These are phyloP conservation scores for Sebastes matsubarae DNA, from an alignment of 2,797 vertebrate genomes.

Conservation along the genomic window DNA sequence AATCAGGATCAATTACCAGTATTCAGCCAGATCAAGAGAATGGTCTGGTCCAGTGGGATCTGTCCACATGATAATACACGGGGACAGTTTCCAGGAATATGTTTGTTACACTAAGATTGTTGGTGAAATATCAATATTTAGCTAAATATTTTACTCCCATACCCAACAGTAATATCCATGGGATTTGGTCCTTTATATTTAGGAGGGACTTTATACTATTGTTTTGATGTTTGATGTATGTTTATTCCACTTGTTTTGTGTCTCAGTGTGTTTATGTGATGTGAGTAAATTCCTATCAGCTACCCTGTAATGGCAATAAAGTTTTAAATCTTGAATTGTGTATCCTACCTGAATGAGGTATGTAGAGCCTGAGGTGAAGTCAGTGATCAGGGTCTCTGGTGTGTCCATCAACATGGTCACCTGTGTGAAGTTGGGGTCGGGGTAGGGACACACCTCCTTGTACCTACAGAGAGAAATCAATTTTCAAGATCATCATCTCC, in stretches of 20 bases:
- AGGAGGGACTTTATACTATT: not conserved
- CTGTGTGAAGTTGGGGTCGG: slow-evolving; percentile 86
- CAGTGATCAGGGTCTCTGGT: slow-evolving; percentile 91
- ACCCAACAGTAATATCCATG: not conserved
- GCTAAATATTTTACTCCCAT: not conserved
- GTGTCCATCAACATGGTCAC: slow-evolving; percentile 84
- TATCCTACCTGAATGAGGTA: slow-evolving; percentile 91
- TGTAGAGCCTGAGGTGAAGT: slow-evolving; percentile 92
- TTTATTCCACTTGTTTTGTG: not conserved
- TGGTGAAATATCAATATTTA: not conserved
- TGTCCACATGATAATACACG: slow-evolving; percentile 1
- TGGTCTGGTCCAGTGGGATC: slow-evolving; percentile 41
- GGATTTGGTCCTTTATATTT: not conserved
- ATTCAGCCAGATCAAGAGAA: slow-evolving; percentile 74
- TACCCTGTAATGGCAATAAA: not conserved
- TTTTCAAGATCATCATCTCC: not conserved
- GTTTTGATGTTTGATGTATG: not conserved
- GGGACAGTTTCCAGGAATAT: slow-evolving; percentile 1
- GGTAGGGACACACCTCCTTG: slow-evolving; percentile 95
- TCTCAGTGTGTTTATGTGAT: not conserved
- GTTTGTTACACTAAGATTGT: not conserved
- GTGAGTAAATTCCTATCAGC: not conserved
- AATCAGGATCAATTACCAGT: slow-evolving; percentile 75
- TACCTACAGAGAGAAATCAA: slow-evolving; percentile 72
- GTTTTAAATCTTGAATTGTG: not conserved